Evolutionary conservation across 2,113 vertebrate genomes (phyloP).

Genomic region (Tiliqua scincoides): DNA sequence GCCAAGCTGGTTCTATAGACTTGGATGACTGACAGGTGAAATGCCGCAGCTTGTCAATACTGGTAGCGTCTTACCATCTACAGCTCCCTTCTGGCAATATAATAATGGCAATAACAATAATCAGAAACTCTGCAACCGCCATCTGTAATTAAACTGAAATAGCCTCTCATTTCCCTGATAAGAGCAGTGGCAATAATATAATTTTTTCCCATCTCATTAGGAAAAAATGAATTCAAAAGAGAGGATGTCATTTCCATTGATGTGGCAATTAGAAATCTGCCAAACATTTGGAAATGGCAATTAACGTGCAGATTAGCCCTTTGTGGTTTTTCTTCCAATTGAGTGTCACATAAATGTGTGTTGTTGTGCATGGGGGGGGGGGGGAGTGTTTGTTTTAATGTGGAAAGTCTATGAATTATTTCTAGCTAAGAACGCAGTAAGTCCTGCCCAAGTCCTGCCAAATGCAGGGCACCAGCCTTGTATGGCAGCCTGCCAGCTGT

Average conservation of each 20-base stretch:
- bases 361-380: neutral
- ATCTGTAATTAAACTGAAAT: constrained; percentile 43
- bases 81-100: neutral
- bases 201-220: constrained; percentile 56
- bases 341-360: constrained; percentile 59
- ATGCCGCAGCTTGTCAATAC: constrained; percentile 18
- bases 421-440: constrained; percentile 30
- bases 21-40: neutral
- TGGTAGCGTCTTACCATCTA: constrained; percentile 16
- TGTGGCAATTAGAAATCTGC: constrained; percentile 58
- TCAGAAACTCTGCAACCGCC: constrained; percentile 45
- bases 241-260: constrained; percentile 58
- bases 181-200: constrained; percentile 48
- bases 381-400: neutral
- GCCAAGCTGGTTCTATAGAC: neutral
- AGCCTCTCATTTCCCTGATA: constrained; percentile 31
- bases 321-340: constrained; percentile 61
- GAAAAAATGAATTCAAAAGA: constrained; percentile 56
- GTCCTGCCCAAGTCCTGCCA: neutral
- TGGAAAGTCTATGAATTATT: constrained; percentile 54
- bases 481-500: neutral
- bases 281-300: constrained; percentile 50
- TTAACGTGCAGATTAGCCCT: constrained; percentile 45
- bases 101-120: constrained; percentile 25
- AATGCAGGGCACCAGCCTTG: neutral